phyloP scores from a whole-genome alignment of 1,140 invertebrate species.

The Spodoptera litura region DNA sequence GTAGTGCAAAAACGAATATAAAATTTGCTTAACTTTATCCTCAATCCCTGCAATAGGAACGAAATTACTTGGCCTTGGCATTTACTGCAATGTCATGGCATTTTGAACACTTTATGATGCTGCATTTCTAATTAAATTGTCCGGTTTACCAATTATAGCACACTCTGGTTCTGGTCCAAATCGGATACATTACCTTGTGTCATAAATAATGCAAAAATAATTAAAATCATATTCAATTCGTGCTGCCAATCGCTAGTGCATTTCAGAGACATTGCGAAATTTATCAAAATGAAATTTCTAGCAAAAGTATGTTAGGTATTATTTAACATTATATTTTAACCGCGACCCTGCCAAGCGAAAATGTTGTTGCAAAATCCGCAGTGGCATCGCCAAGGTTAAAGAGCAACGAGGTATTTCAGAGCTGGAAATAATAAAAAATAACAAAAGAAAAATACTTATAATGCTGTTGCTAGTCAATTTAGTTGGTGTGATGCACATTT shows the following conservation, averaged over 20 bases:
- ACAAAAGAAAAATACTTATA: slow-evolving; percentile 23
- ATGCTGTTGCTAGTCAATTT: neutral
- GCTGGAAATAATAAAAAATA: slow-evolving; percentile 30
- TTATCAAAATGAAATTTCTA: neutral
- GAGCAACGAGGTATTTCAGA: slow-evolving; percentile 17
- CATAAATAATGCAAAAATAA: too few species aligned
- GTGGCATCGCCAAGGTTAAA: slow-evolving; percentile 39
- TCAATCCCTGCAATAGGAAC: slow-evolving; percentile 5
- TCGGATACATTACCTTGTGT: too few species aligned
- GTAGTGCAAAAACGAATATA: neutral
- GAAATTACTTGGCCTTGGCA: slow-evolving; percentile 20
- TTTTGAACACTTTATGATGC: neutral
- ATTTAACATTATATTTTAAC: slow-evolving; percentile 37
- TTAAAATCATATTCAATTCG: too few species aligned
- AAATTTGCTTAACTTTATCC: slow-evolving; percentile 13
- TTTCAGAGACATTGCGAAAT: neutral
- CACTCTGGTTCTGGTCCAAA: too few species aligned
- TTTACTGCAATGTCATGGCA: slow-evolving; percentile 9
- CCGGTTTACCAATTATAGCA: too few species aligned
- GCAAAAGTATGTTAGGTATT: slow-evolving; percentile 7
- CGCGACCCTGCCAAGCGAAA: slow-evolving; percentile 33
- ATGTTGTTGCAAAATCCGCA: slow-evolving; percentile 17
- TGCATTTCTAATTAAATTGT: too few species aligned
- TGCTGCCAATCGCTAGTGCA: neutral
- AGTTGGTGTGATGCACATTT: neutral